phyloP scores from a whole-genome alignment of 2,888 invertebrate genomes.

The Baronia brevicornis region DNA sequence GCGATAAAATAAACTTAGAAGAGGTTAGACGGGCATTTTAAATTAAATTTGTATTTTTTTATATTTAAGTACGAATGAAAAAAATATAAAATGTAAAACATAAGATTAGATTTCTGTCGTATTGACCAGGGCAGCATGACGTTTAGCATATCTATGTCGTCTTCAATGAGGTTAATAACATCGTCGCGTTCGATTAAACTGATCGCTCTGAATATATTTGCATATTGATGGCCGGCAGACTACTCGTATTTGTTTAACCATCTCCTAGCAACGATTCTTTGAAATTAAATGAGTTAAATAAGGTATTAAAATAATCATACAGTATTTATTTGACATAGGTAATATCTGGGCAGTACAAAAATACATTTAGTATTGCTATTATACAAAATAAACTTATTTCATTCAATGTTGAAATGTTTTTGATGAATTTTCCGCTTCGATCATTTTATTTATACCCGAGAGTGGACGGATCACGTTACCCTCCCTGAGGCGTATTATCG shows the following conservation, averaged over 20 bases:
- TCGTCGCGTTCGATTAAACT: conserved; percentile 55
- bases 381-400: conserved; percentile 30
- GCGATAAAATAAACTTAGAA: too few relatives aligned
- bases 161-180: conserved; percentile 64
- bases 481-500: conserved; percentile 50
- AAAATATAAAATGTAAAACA: too few relatives aligned
- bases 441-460: conserved; percentile 57
- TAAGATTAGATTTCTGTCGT: conserved; percentile 41
- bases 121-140: conserved; percentile 44
- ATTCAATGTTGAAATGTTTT: conserved; percentile 37
- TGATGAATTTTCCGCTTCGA: conserved; percentile 58
- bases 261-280: too few relatives aligned
- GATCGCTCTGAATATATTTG: conserved; percentile 69
- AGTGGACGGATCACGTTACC: conserved; percentile 52
- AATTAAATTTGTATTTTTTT: too few relatives aligned
- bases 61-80: background rate
- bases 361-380: too few relatives aligned
- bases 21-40: too few relatives aligned
- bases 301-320: too few relatives aligned
- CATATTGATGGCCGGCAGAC: conserved; percentile 61
- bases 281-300: too few relatives aligned
- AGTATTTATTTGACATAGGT: too few relatives aligned
- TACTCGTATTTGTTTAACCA: too few relatives aligned
- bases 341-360: too few relatives aligned
- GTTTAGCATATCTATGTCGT: conserved; percentile 49